Percentiles rank a stretch among this genome's conserved stretches.
These are phyloP conservation scores for Ceratitis capitata DNA, from an alignment of 1,140 invertebrate species.

Conservation along the genomic window DNA sequence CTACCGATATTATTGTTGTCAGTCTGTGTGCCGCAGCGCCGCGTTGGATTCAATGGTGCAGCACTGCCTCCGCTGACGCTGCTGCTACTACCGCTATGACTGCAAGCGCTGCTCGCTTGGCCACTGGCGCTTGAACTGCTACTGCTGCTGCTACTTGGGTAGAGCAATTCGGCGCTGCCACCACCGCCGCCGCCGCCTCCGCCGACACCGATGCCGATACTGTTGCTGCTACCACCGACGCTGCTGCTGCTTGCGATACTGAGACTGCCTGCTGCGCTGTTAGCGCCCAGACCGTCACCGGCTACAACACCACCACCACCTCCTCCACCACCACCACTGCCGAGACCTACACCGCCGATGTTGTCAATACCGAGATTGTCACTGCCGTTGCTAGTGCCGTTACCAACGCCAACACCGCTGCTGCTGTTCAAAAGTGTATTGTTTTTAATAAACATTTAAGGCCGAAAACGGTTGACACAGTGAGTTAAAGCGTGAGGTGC, in stretches of 20 bases:
- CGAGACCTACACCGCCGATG: slow-evolving; percentile 19
- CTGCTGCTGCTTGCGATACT: slow-evolving; percentile 37
- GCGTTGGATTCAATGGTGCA: not conserved
- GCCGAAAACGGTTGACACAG: slow-evolving; percentile 1
- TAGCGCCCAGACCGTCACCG: slow-evolving; percentile 20
- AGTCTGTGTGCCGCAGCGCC: not conserved
- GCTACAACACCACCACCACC: slow-evolving; percentile 6
- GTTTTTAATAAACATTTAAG: slow-evolving; percentile 43
- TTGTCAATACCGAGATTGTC: slow-evolving; percentile 45
- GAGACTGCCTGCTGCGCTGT: not conserved
- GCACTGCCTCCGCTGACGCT: not conserved
- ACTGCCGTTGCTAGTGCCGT: slow-evolving; percentile 36
- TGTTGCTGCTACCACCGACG: slow-evolving; percentile 46
- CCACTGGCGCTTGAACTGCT: slow-evolving; percentile 1
- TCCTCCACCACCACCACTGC: slow-evolving; percentile 44
- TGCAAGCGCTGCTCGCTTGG: slow-evolving; percentile 1
- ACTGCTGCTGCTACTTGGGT: slow-evolving; percentile 25
- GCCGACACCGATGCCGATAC: slow-evolving; percentile 38
- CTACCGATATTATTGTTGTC: slow-evolving; percentile 46
- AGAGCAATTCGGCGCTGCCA: slow-evolving; percentile 30
- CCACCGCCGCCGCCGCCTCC: slow-evolving; percentile 19
- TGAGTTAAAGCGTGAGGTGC: not conserved
- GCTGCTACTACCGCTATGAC: slow-evolving; percentile 16
- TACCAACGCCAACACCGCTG: slow-evolving; percentile 4
- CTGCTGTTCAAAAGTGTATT: slow-evolving; percentile 42